phyloP scores from a whole-genome alignment of 2,888 invertebrate genomes.

The Eilema caniola region DNA sequence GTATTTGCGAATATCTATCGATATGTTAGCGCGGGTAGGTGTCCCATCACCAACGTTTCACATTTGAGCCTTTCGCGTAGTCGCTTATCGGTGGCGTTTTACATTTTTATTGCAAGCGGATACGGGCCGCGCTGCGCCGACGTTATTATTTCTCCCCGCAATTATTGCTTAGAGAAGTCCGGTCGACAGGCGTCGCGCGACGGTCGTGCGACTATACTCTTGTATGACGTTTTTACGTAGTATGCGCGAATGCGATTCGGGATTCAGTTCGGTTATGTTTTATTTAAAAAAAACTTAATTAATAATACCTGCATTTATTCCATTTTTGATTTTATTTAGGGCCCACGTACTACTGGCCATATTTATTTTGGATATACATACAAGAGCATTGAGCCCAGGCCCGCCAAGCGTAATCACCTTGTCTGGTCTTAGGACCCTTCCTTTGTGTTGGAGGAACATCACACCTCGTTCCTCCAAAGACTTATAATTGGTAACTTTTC shows the following conservation, averaged over 20 bases:
- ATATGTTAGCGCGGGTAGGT: not conserved
- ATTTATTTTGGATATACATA: not conserved
- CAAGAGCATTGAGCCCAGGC: too few species aligned
- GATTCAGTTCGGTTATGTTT: not conserved
- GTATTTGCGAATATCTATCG: not conserved
- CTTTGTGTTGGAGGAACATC: too few species aligned
- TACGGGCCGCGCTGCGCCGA: constrained; percentile 80
- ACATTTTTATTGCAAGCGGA: constrained; percentile 87
- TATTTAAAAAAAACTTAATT: not conserved
- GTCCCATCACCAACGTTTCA: constrained; percentile 65
- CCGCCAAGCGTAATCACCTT: too few species aligned
- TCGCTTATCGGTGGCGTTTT: constrained; percentile 85
- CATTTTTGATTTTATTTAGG: not conserved
- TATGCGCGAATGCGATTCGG: not conserved
- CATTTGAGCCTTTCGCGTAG: constrained; percentile 81
- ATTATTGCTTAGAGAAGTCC: constrained; percentile 84
- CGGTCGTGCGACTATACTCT: constrained; percentile 48
- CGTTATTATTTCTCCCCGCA: constrained; percentile 84
- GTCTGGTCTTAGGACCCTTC: too few species aligned
- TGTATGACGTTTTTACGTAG: constrained; percentile 30
- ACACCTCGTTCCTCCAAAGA: too few species aligned
- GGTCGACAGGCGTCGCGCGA: constrained; percentile 43
- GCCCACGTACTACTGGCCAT: not conserved
- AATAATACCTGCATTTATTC: not conserved
- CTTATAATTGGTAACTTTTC: too few species aligned